phyloP scores from a whole-genome alignment of 30 jellyfish, hydroid and myxozoan genomes.

The Mastigias papua region DNA sequence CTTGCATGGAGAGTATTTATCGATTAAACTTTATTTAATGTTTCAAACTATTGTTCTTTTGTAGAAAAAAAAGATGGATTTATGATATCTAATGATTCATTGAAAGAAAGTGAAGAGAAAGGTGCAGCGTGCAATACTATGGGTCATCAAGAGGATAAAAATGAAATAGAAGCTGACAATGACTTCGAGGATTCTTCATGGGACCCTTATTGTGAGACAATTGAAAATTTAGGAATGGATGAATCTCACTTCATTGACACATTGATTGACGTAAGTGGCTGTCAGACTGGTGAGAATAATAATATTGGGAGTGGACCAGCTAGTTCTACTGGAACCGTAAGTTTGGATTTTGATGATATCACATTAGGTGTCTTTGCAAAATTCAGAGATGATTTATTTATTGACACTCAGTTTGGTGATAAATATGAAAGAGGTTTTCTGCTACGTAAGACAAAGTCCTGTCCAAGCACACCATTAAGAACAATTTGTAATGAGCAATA shows the following conservation, averaged over 20 bases:
- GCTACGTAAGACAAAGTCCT: constrained; percentile 28
- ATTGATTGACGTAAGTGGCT: constrained; percentile 36
- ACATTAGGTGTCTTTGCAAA: background rate
- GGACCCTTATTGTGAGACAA: constrained; percentile 66
- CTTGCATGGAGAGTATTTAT: too few relatives aligned
- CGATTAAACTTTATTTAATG: too few relatives aligned
- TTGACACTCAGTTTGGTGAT: constrained; percentile 13
- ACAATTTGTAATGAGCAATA: background rate
- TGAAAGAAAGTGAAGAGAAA: background rate
- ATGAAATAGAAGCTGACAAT: constrained; percentile 12
- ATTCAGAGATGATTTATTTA: constrained; percentile 18
- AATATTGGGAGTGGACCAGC: background rate
- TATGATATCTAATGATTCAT: background rate
- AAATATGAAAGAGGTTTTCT: background rate
- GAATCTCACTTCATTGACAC: constrained; percentile 10
- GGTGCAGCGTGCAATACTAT: background rate
- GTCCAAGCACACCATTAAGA: constrained; percentile 31
- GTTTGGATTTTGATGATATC: constrained; percentile 24
- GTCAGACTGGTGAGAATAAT: constrained; percentile 23
- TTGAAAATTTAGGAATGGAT: constrained; percentile 16
- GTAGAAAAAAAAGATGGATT: background rate
- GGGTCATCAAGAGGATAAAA: background rate
- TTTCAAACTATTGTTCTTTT: background rate
- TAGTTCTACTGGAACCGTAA: constrained; percentile 14
- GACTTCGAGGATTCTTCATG: constrained; percentile 61